Evolutionary conservation across 2,113 vertebrate species (phyloP).

Genomic region (Struthio camelus): DNA sequence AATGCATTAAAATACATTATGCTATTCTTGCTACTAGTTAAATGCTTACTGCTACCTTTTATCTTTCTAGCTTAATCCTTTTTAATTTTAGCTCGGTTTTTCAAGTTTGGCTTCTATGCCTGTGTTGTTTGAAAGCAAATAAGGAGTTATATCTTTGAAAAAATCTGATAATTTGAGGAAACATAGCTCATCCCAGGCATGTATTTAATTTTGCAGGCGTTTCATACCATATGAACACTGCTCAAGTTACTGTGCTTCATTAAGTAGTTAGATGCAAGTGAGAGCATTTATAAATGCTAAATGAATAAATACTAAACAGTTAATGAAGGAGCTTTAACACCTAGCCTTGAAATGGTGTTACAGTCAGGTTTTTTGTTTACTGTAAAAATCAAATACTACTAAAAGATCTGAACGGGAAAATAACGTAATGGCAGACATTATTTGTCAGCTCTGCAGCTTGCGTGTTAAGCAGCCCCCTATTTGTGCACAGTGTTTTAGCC

Average conservation of each 20-base stretch:
- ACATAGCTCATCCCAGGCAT: not conserved
- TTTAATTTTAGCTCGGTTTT: not conserved
- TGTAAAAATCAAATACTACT: not conserved
- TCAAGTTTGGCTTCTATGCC: slow-evolving; percentile 4
- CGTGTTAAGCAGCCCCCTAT: not conserved
- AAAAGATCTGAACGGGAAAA: not conserved
- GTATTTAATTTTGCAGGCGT: not conserved
- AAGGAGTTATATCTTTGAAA: not conserved
- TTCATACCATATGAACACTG: not conserved
- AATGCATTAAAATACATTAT: not conserved
- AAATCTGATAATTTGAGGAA: not conserved
- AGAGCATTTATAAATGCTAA: not conserved
- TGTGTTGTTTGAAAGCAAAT: slow-evolving; percentile 4
- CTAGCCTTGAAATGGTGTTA: not conserved
- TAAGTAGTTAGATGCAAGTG: not conserved
- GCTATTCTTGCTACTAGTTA: not conserved
- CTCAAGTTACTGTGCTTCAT: not conserved
- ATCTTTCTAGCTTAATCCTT: not conserved
- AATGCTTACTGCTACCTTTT: not conserved
- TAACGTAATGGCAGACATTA: not conserved
- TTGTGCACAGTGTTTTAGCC: not conserved
- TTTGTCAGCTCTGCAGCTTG: not conserved
- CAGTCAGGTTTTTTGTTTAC: not conserved
- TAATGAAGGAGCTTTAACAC: slow-evolving; percentile 1
- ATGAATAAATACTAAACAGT: not conserved